Percentiles rank a stretch among this genome's conserved stretches.
Conservation (phyloP, 2,113 vertebrate species). For the Cyrtonyx montezumae region DNA sequence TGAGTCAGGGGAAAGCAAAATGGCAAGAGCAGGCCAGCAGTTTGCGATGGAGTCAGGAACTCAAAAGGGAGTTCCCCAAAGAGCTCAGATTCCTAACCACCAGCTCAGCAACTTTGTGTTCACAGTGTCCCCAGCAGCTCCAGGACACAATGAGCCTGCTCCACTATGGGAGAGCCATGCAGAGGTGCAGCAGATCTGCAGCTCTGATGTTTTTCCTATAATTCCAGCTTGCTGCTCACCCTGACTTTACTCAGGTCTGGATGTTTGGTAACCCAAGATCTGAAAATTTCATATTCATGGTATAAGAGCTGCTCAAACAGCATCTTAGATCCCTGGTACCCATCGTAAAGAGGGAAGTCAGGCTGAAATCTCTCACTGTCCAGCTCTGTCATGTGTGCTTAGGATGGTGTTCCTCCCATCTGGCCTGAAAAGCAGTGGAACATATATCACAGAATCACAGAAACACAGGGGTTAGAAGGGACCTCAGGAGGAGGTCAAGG, state of each 20-base stretch:
- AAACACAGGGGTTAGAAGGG: too few relatives aligned
- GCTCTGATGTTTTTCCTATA: not conserved
- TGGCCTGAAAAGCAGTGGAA: not conserved
- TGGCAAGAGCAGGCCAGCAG: not conserved
- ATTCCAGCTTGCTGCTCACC: not conserved
- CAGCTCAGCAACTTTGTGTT: not conserved
- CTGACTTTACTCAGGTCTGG: not conserved
- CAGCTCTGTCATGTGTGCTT: not conserved
- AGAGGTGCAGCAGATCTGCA: not conserved
- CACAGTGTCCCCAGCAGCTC: not conserved
- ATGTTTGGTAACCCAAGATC: not conserved
- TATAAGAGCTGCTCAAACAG: not conserved
- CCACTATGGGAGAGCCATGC: fast-evolving
- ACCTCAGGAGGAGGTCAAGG: too few relatives aligned
- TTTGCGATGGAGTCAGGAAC: not conserved
- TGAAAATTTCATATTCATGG: not conserved
- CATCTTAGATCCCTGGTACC: not conserved
- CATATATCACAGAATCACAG: fast-evolving
- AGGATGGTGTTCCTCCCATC: not conserved
- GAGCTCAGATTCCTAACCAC: not conserved
- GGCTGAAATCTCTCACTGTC: not conserved
- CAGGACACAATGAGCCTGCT: fast-evolving
- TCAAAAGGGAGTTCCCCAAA: not conserved
- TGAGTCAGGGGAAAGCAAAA: not conserved
- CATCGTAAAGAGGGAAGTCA: not conserved